These are phyloP conservation scores for Agelastica alni DNA, from an alignment of 2,888 invertebrate species.

Conservation along the genomic window DNA sequence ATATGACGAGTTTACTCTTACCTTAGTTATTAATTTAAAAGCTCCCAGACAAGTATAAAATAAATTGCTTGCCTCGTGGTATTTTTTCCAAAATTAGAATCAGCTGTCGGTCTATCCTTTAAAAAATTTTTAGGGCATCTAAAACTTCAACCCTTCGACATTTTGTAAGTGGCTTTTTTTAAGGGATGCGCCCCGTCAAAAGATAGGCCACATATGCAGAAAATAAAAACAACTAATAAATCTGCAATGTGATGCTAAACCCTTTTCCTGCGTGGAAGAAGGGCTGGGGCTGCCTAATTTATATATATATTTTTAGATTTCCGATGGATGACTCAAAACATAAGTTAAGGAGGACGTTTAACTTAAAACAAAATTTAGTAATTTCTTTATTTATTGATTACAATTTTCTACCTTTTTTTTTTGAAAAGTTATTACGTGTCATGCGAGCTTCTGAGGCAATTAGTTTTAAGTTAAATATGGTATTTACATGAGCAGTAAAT, in stretches of 20 bases:
- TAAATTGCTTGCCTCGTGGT: too few relatives aligned
- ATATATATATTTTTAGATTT: conserved; percentile 35
- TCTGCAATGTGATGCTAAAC: conserved; percentile 42
- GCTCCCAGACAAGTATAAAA: too few relatives aligned
- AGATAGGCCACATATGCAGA: conserved; percentile 34
- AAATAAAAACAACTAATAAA: conserved; percentile 39
- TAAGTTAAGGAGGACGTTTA: conserved; percentile 18
- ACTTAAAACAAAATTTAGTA: conserved; percentile 7
- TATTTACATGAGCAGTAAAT: too few relatives aligned
- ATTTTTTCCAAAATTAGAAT: conserved; percentile 16
- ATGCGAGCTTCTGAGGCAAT: too few relatives aligned
- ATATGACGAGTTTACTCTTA: too few relatives aligned
- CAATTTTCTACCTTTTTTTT: too few relatives aligned
- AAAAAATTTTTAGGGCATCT: conserved; percentile 12
- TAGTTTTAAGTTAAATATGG: too few relatives aligned
- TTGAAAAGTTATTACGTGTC: too few relatives aligned
- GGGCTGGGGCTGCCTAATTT: conserved; percentile 32
- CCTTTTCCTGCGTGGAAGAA: conserved; percentile 37
- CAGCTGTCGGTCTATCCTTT: conserved; percentile 15
- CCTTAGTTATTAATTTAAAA: too few relatives aligned
- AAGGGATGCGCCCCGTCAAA: conserved; percentile 13
- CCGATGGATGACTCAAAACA: conserved; percentile 30
- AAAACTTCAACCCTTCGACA: conserved; percentile 22
- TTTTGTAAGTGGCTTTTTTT: neutral
- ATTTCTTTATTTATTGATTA: conserved; percentile 16